These are phyloP conservation scores for Drymodes brunneopygia DNA, from an alignment of 2,113 vertebrate species.

Conservation along the genomic window DNA sequence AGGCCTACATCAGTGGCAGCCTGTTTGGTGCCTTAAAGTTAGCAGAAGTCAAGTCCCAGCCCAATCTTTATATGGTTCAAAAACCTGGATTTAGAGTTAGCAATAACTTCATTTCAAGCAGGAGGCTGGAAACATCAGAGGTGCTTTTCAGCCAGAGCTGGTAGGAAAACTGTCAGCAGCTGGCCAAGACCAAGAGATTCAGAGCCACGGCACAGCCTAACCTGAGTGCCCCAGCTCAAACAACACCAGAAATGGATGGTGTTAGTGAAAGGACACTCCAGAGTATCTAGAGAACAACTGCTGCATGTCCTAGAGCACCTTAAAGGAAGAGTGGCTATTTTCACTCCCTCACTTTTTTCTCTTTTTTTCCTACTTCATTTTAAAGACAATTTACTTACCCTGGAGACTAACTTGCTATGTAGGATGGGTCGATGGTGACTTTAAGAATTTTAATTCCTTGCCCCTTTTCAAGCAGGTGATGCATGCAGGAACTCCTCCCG, in stretches of 20 bases:
- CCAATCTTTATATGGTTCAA: not conserved
- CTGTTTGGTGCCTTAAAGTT: accelerated
- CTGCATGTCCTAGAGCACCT: not conserved
- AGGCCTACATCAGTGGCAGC: not conserved
- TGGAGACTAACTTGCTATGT: not conserved
- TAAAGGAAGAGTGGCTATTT: not conserved
- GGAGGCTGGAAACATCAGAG: not conserved
- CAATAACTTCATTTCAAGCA: not conserved
- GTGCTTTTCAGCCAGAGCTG: not conserved
- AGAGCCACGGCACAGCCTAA: not conserved
- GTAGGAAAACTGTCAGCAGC: not conserved
- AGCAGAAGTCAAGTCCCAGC: not conserved
- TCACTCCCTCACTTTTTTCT: not conserved
- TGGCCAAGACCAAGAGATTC: not conserved
- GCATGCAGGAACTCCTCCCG: not conserved
- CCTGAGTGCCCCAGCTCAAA: not conserved
- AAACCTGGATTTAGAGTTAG: not conserved
- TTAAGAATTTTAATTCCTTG: not conserved
- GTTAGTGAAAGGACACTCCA: not conserved
- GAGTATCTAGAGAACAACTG: not conserved
- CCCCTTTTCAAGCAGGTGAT: not conserved
- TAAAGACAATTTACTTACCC: not conserved
- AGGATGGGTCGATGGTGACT: not conserved
- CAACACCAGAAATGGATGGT: not conserved
- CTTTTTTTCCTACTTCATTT: not conserved